Percentiles rank a stretch among this genome's conserved stretches.
These are phyloP conservation scores for Phaedon cochleariae DNA, from an alignment of 2,888 invertebrate genomes.

Conservation along the genomic window DNA sequence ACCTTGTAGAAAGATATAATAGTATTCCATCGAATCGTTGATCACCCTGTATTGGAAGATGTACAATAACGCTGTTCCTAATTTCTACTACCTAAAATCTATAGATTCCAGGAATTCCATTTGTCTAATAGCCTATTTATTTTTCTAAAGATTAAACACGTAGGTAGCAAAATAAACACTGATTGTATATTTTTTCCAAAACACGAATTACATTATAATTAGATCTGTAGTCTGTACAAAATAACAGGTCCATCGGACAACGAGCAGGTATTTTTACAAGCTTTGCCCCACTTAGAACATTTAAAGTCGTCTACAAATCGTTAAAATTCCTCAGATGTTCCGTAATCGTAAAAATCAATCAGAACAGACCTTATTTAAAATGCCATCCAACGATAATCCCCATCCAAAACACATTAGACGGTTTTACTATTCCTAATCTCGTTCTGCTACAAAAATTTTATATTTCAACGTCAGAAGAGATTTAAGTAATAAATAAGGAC, in stretches of 20 bases:
- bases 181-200: neutral
- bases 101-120: no score
- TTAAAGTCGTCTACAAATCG: neutral
- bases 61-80: no score
- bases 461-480: no score
- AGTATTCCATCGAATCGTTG: no score
- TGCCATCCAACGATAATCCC: neutral
- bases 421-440: neutral
- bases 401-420: neutral
- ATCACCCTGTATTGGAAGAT: no score
- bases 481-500: no score
- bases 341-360: neutral
- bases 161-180: neutral
- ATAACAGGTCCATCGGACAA: no score
- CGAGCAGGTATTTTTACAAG: neutral
- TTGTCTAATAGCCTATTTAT: no score
- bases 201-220: neutral
- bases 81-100: no score
- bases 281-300: neutral
- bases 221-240: neutral
- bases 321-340: neutral
- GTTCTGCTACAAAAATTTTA: neutral
- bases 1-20: no score
- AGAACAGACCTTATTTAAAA: neutral
- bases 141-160: neutral